Conservation (phyloP, 2,113 vertebrate genomes). For the Pogonocichla stellata region DNA sequence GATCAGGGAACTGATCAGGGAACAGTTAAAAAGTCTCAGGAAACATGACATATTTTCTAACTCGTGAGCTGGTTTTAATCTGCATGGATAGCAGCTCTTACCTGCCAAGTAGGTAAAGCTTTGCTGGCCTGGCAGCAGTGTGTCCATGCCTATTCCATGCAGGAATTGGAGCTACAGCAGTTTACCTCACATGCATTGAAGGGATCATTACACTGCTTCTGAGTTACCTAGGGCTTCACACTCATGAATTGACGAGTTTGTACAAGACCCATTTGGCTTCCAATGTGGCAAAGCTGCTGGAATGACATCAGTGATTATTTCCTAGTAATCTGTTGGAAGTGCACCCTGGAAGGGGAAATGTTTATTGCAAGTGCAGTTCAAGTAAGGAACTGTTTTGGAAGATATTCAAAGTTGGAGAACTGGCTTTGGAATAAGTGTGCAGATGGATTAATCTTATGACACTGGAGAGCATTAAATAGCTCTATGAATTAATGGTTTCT, state of each 20-base stretch:
- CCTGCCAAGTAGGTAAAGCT: neutral
- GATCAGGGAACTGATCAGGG: neutral
- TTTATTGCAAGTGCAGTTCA: neutral
- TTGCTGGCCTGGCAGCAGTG: neutral
- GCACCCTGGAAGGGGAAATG: neutral
- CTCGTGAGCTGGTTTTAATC: neutral
- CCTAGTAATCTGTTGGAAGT: neutral
- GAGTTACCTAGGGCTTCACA: neutral
- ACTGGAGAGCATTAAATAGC: neutral
- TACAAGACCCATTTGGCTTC: neutral
- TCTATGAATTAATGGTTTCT: neutral
- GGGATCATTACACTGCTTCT: neutral
- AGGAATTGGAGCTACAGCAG: neutral
- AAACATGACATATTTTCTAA: neutral
- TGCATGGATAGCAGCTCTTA: neutral
- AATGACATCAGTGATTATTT: neutral
- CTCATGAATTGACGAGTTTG: neutral
- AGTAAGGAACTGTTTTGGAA: conserved; percentile 24
- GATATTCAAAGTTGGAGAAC: neutral
- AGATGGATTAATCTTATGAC: conserved; percentile 13
- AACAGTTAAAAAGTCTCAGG: neutral
- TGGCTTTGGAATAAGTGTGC: neutral
- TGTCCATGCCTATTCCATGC: rapidly evolving
- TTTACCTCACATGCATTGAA: neutral
- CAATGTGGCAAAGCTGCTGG: neutral